Evolutionary conservation across 2,113 vertebrate species (phyloP), one percentile per base, ranked within the genome.

Genomic region (Pseudopodoces humilis): DNA sequence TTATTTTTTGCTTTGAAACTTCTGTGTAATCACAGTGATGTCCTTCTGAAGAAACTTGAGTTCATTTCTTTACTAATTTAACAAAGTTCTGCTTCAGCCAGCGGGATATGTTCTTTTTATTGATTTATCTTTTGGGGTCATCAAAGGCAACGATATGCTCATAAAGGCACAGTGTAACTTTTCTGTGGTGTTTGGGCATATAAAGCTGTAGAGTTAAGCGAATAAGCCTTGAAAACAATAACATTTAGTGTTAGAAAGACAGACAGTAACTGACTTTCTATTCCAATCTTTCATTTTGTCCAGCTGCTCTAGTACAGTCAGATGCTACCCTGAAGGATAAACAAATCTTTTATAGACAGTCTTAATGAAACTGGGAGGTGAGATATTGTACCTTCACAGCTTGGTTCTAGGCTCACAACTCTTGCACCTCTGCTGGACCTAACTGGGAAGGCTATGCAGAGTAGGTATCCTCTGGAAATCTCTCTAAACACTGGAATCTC

Each of bases 291-390:
- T 72, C 16, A 53, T 95, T 49, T 60, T 87, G 74, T 93, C 74
- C 69, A 82, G 27, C 27, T 91, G 17, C 52, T 64, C 44, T 84
- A 35, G 37, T 92, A 62, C 25, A 58, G 31, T 65, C 68, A 65
- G 58, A 88, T 88, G n/a, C 49, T 95, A 76, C 59, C 91, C 91
- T 90, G 68, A 88, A 94, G 76, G 88, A 65, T 72, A 94, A 94
- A 95, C 68, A 90, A 72, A 86, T 77, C 28, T 39, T 90, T 62
- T 74, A 86, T 5, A 88, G 63, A 65, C 15, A 41, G 5, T 58
- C 79, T 56, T 93, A 80, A 85, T 80, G 53, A 95, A 92, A 93
- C 4, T 2, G 3, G 13, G 37, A 86, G 24, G 15, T 78, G 52
- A 91, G 25, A 46, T 31, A 5, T 35, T 71, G 39, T 56, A 53